phyloP scores from a whole-genome alignment of 2,113 vertebrate species.

The Colinus virginianus region DNA sequence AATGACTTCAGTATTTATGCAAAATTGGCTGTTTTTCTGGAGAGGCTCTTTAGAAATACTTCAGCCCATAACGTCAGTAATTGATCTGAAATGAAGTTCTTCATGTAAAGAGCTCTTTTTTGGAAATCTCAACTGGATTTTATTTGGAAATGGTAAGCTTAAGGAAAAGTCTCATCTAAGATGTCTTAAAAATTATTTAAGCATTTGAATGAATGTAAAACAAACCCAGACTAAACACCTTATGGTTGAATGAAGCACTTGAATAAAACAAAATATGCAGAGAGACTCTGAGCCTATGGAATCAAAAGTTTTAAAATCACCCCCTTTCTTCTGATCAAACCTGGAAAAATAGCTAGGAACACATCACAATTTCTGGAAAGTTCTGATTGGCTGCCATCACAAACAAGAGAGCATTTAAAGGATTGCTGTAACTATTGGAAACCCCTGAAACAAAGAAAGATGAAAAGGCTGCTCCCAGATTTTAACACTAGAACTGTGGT shows the following conservation, averaged over 20 bases:
- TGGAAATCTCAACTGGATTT: not conserved
- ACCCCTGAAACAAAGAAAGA: not conserved
- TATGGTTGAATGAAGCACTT: not conserved
- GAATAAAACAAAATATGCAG: not conserved
- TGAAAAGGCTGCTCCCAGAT: not conserved
- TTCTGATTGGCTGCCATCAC: not conserved
- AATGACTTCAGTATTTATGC: not conserved
- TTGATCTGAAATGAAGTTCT: not conserved
- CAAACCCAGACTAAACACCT: not conserved
- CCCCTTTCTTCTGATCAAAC: not conserved
- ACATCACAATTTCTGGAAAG: not conserved
- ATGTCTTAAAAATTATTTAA: not conserved
- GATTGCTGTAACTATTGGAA: not conserved
- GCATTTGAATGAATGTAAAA: not conserved
- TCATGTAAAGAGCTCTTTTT: not conserved
- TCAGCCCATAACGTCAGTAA: not conserved
- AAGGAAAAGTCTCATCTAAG: not conserved
- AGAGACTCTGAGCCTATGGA: not conserved
- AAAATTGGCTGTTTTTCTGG: not conserved
- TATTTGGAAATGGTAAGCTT: not conserved
- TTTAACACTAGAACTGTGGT: not conserved
- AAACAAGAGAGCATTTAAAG: not conserved
- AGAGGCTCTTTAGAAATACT: not conserved
- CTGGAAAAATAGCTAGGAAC: not conserved
- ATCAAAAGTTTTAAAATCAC: not conserved